These are phyloP conservation scores for Halcyon badia DNA, from an alignment of 2,797 vertebrate genomes.

Conservation along the genomic window DNA sequence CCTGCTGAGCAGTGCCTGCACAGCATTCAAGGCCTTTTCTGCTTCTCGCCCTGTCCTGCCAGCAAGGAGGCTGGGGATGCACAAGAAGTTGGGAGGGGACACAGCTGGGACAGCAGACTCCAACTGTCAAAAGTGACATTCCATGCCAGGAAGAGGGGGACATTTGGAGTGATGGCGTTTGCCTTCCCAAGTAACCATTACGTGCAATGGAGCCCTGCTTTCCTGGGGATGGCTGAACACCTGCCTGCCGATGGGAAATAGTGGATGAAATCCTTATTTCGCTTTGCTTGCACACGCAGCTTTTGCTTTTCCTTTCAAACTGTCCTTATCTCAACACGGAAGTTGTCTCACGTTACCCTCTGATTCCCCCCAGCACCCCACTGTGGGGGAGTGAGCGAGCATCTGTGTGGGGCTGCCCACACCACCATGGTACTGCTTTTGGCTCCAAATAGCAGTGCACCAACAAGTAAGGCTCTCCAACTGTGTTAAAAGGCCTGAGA, in stretches of 20 bases:
- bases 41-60: not conserved
- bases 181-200: not conserved
- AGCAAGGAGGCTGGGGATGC: not conserved
- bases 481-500: not conserved
- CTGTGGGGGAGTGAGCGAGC: not conserved
- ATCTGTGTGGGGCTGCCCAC: not conserved
- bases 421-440: not conserved
- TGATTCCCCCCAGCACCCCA: not conserved
- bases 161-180: accelerated
- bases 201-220: accelerated
- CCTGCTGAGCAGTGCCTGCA: not conserved
- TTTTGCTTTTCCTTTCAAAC: not conserved
- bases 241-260: not conserved
- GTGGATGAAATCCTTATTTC: not conserved
- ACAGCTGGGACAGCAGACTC: not conserved
- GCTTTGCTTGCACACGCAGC: not conserved
- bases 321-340: not conserved
- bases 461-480: not conserved
- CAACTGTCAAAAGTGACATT: too few relatives aligned
- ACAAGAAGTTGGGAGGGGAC: not conserved
- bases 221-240: not conserved
- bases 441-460: not conserved
- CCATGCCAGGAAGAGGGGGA: not conserved
- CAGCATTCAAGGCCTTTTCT: not conserved
- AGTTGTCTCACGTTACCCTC: not conserved